Base-by-base conservation (phyloP, 2,113 vertebrate species). In the Eira barbara region DNA sequence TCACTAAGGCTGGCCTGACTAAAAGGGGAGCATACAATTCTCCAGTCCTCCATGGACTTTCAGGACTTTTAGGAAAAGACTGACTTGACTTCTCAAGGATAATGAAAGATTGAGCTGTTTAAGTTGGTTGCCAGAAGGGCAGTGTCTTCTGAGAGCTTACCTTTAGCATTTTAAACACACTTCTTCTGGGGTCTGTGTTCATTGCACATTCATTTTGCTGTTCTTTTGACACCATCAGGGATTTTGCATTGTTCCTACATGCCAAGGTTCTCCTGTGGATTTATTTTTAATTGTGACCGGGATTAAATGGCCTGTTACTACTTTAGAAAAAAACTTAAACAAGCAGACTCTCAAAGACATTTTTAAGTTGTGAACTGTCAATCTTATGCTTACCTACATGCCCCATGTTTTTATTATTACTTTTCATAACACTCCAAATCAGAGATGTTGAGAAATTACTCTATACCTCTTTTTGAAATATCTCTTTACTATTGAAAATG, bases 81-180 rank as follows among this genome's bases (percentile, higher is more conserved):
- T 71, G 39, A 74, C 61, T 93, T 94, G 95, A 89, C 39, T 79
- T 95, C 67, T 89, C 78, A 79, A 93, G 78, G 59, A 27, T 65
- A 94, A 91, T 59, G 45, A 94, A 91, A 47, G 21, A 74, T n/a
- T 73, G 52, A 93, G 47, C 39, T 82, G 20, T 83, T 91, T 63
- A 95, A 67, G 17, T 52, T 91, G 59, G 88, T 79, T 52, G 49
- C 29, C 59, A 61, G 39, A 96, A 52, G 39, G 45, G n/a, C 47
- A 71, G 6, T 18, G 5, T 57, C 36, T 92, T 94, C 55, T 34
- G 85, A 89, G 86, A 86, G 42, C 21, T 82, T 45, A 27, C 39
- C 65, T 45, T 69, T 76, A 29, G 36, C 36, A 91, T 81, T 79
- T 95, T 88, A 88, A 95, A 90, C 23, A 88, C 29, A 74, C 27